A percentile compares a stretch with the other conserved stretches of the same genome.
Evolutionary conservation across 2,797 vertebrate genomes (phyloP).

Genomic region (Hemitrygon akajei): DNA sequence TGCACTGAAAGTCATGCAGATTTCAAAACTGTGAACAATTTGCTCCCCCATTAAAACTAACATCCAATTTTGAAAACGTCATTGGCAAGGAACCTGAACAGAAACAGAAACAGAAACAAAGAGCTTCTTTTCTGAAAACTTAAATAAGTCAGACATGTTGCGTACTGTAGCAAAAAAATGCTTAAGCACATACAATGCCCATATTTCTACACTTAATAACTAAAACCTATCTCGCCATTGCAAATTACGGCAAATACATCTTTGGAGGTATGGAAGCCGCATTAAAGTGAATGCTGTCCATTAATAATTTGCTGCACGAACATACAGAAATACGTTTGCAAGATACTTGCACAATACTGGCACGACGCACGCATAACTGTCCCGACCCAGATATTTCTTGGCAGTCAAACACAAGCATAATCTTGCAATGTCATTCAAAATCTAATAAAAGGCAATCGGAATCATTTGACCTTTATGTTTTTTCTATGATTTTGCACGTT

Average conservation of each 20-base stretch:
- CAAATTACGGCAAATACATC: background rate
- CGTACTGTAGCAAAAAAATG: background rate
- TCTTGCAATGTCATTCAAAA: background rate
- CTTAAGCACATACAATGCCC: background rate
- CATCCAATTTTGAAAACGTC: background rate
- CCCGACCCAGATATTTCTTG: constrained; percentile 16
- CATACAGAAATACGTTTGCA: background rate
- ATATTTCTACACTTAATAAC: background rate
- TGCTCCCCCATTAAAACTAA: background rate
- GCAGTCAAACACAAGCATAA: background rate
- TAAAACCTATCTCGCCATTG: background rate
- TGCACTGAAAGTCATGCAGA: background rate
- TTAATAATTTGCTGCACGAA: background rate
- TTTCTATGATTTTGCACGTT: background rate
- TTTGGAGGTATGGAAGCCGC: background rate
- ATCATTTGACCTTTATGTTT: background rate
- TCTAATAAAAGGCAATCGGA: background rate
- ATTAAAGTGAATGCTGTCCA: background rate
- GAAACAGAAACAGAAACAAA: constrained; percentile 2
- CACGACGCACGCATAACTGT: background rate
- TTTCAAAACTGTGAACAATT: background rate
- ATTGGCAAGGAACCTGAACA: background rate
- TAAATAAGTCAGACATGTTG: background rate
- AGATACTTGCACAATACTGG: too few relatives aligned
- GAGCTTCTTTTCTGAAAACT: background rate